Evolutionary conservation across 2,888 invertebrate species (phyloP).

Genomic region (Drosophila dives): DNA sequence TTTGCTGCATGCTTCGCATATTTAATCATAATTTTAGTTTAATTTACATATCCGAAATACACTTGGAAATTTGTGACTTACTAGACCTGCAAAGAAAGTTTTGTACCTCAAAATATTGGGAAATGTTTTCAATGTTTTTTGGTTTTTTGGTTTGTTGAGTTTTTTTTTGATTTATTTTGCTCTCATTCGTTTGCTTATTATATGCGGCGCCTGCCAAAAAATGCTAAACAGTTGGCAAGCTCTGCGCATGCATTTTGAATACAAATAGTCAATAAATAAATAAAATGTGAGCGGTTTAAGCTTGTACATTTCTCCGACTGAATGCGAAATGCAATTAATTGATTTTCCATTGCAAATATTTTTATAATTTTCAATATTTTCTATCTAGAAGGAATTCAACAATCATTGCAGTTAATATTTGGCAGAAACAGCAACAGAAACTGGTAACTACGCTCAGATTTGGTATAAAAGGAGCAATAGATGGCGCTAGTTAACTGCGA

Average conservation of each 20-base stretch:
- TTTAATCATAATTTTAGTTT: conserved; percentile 51
- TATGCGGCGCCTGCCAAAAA: conserved; percentile 60
- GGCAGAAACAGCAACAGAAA: not conserved
- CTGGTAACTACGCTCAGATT: not conserved
- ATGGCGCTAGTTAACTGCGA: not conserved
- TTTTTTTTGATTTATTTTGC: conserved; percentile 9
- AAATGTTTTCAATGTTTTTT: conserved; percentile 29
- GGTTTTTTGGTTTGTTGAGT: not conserved
- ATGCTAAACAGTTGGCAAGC: conserved; percentile 40
- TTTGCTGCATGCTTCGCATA: conserved; percentile 61
- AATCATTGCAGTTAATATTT: not conserved
- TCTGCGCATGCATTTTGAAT: conserved; percentile 43
- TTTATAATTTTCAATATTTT: not conserved
- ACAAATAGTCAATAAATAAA: conserved; percentile 26
- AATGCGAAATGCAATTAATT: not conserved
- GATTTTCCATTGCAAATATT: no score
- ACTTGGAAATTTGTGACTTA: conserved; percentile 59
- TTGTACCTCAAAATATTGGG: conserved; percentile 45
- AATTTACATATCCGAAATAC: conserved; percentile 49
- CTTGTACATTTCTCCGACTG: not conserved
- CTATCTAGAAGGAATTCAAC: not conserved
- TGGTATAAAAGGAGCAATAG: conserved; percentile 11
- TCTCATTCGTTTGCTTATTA: conserved; percentile 20
- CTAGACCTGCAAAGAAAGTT: conserved; percentile 62
- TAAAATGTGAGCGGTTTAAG: conserved; percentile 2